These are phyloP conservation scores for Xiphophorus birchmanni DNA, from an alignment of 2,797 vertebrate genomes.

Conservation along the genomic window DNA sequence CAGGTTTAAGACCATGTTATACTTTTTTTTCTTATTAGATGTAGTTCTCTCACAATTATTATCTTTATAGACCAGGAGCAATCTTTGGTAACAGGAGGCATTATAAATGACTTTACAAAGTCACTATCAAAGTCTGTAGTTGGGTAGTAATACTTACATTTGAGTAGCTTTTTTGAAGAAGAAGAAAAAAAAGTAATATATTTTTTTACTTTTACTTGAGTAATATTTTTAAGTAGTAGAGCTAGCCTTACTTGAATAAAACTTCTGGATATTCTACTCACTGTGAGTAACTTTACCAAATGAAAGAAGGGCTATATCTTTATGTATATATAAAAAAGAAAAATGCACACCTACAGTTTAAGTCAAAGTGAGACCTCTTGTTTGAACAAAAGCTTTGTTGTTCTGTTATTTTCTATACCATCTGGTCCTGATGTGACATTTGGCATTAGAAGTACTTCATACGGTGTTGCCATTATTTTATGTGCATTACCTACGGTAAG, in stretches of 20 bases:
- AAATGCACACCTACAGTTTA: neutral
- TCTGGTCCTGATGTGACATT: neutral
- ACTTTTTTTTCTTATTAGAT: neutral
- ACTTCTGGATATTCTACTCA: neutral
- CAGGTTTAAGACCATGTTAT: neutral
- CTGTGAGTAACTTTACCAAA: neutral
- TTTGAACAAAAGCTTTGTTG: neutral
- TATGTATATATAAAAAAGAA: too few species aligned
- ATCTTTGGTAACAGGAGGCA: neutral
- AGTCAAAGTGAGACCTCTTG: neutral
- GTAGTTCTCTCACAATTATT: neutral
- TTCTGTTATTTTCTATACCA: neutral
- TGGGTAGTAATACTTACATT: too few species aligned
- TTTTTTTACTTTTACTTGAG: too few species aligned
- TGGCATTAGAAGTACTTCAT: neutral
- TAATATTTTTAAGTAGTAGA: too few species aligned
- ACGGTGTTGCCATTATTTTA: neutral
- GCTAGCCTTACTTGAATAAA: neutral
- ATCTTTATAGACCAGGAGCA: neutral
- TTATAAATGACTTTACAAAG: neutral
- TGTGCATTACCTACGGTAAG: neutral
- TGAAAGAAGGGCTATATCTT: neutral
- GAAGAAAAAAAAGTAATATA: too few species aligned
- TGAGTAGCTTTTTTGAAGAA: too few species aligned
- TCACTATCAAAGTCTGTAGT: neutral